Base-by-base conservation (phyloP, 2,888 invertebrate species). In the Lapara coniferarum region DNA sequence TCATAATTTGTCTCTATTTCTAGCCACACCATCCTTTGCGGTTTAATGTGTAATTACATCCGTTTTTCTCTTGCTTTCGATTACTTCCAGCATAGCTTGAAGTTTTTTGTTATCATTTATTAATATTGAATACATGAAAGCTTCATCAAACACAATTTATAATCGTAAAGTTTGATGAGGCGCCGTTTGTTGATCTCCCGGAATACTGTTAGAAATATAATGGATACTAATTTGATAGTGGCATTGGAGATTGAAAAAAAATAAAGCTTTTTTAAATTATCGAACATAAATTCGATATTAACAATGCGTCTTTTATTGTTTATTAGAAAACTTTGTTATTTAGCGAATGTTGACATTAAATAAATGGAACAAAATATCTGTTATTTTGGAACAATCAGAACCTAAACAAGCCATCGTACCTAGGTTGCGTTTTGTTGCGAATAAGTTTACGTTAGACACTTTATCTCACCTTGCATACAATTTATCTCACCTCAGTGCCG, bases 1-100 rank as follows among this genome's bases (percentile, higher is more conserved):
- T 82, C 75, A 83, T 84, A 87, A 88, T 87, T 87, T 87, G 85
- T 87, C 88, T 89, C 86, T 88, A 87, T 86, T 87, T 88, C 82
- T 88, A 84, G 82, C 75, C 84, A 80, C 83, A 82, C 80, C 78
- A 79, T 82, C 80, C 79, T 84, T 87, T 89, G 89, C 86, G 86
- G 87, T 85, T 77, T 79, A 80, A 74, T 79, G 73, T 81, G 83
- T 84, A 89, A 91, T 89, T 89, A 89, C 81, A 84, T 82, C 83
- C 76, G 81, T 84, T 82, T 83, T 80, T 77, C 73, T 76, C 76
- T 79, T 77, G 71, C 77, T 72, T 84, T 84, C 85, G 83, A 87
- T 88, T 85, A 84, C 86, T 83, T 82, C 83, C 76, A 77, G 80
- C 73, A 76, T 77, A 75, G 72, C 75, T 76, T 78, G 37, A 37